phyloP scores from a whole-genome alignment of 2,888 invertebrate species.

The Bimastos eiseni region DNA sequence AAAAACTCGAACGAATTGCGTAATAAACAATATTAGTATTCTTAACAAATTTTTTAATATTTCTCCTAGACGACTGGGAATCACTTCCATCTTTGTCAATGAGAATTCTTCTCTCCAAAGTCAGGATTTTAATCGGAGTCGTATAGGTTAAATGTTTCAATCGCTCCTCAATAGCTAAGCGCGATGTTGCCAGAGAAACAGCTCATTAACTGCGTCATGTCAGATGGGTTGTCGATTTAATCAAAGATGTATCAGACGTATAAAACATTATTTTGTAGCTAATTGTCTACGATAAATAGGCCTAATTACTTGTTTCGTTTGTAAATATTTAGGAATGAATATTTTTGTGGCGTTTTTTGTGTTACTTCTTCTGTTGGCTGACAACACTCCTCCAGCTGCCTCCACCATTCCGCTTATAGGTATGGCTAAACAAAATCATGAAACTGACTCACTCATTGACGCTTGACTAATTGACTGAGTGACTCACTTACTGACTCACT shows the following conservation, averaged over 20 bases:
- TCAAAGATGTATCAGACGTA: background rate
- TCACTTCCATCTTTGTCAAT: no score
- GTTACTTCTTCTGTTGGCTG: slow-evolving; percentile 20
- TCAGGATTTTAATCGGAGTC: no score
- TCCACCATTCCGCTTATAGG: slow-evolving; percentile 23
- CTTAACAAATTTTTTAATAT: no score
- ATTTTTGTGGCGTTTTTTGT: slow-evolving; percentile 29
- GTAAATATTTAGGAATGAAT: slow-evolving; percentile 25
- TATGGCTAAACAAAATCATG: slow-evolving; percentile 22
- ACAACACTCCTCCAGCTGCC: slow-evolving; percentile 23
- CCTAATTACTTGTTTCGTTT: background rate
- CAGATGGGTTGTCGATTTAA: no score
- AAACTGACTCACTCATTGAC: background rate
- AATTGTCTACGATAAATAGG: background rate
- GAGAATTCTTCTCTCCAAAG: no score
- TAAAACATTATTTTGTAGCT: background rate
- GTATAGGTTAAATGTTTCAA: no score
- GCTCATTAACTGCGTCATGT: no score
- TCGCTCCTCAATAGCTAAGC: no score
- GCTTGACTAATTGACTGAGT: background rate
- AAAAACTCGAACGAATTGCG: no score
- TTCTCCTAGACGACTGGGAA: no score
- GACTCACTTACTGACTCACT: background rate
- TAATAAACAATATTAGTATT: no score
- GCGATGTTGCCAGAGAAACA: no score